Evolutionary conservation across 2,888 invertebrate species (phyloP).

Genomic region (Arrhopalites spinosus): DNA sequence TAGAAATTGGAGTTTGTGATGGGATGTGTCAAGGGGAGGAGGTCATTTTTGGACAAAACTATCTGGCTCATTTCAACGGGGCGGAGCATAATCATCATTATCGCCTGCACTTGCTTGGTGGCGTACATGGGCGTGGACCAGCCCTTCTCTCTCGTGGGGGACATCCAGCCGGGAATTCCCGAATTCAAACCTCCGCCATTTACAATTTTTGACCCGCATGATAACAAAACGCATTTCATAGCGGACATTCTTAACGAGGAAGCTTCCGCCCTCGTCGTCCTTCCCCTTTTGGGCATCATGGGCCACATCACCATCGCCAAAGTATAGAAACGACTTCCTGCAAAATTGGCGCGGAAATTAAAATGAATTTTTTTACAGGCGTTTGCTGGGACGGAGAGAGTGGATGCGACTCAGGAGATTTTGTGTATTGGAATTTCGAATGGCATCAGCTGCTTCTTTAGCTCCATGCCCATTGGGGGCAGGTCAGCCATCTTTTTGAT

Average conservation of each 20-base stretch:
- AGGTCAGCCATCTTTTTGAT: too few species aligned
- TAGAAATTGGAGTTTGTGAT: slow-evolving; percentile 47
- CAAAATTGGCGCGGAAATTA: slow-evolving; percentile 64
- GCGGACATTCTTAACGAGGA: slow-evolving; percentile 75
- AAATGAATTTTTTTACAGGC: slow-evolving; percentile 19
- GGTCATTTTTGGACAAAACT: slow-evolving; percentile 62
- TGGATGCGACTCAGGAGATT: slow-evolving; percentile 50
- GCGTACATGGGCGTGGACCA: slow-evolving; percentile 47
- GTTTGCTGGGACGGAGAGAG: slow-evolving; percentile 45
- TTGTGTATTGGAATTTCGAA: slow-evolving; percentile 32
- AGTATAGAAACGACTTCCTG: too few species aligned
- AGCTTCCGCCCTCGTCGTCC: slow-evolving; percentile 81
- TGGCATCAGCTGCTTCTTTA: slow-evolving; percentile 42
- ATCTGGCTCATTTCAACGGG: slow-evolving; percentile 76
- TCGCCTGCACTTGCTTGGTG: slow-evolving; percentile 68
- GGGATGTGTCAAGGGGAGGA: slow-evolving; percentile 39
- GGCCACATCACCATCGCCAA: slow-evolving; percentile 72
- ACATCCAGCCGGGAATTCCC: slow-evolving; percentile 74
- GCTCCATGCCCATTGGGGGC: slow-evolving; percentile 49
- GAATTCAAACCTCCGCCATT: slow-evolving; percentile 70
- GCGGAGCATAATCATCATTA: slow-evolving; percentile 76
- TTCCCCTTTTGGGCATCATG: slow-evolving; percentile 83
- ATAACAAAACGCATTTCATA: slow-evolving; percentile 66
- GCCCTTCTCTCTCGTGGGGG: slow-evolving; percentile 61
- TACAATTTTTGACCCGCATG: slow-evolving; percentile 63